Evolutionary conservation across 2,113 vertebrate species (phyloP), one percentile per base, ranked within the genome.

Genomic region (Paradisaea rubra): DNA sequence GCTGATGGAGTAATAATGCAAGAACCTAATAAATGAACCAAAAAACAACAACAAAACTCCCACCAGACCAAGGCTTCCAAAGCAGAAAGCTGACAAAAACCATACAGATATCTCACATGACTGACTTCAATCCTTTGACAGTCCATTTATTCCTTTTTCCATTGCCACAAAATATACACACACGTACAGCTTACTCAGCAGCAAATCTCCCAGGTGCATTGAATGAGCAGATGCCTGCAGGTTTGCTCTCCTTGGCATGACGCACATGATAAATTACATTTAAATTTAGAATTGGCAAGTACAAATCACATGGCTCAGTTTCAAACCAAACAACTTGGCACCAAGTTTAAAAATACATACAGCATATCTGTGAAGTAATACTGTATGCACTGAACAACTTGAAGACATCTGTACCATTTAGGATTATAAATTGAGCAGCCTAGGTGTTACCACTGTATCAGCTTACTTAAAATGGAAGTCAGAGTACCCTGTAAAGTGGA

Each of bases 131-230:
- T 76, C 76, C 57, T 91, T 94, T 91, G 44, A 86, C 63, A 91
- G 82, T 79, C 49, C 77, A 33, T 97, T 97, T 96, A 96, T 95
- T 97, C 93, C 80, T 92, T 94, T 94, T 94, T 96, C 72, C 82
- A 88, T 78, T 50, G 82, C 80, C 91, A 93, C 81, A 95, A 64
- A 44, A 71, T 50, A 84, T 50, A 97, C 80, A 93, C 72, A 84
- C 42, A 56, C 0, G 0, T 90, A 91, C 79, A 95, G 82, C 89
- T 94, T 89, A 76, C 37, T 91, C 52, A 68, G 86, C 86, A 74
- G 72, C 77, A 78, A 68, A 81, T 49, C 68, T 86, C 88, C 41
- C 86, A 94, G 95, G 93, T 95, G 91, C 86, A 74, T 0, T 53
- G 68, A 61, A 63, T 11, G 68, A 96, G 82, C 73, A 91, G 69